A percentile compares a stretch with the other conserved stretches of the same genome.
phyloP scores from a whole-genome alignment of 1,140 invertebrate genomes.

The Aphidius gifuensis region DNA sequence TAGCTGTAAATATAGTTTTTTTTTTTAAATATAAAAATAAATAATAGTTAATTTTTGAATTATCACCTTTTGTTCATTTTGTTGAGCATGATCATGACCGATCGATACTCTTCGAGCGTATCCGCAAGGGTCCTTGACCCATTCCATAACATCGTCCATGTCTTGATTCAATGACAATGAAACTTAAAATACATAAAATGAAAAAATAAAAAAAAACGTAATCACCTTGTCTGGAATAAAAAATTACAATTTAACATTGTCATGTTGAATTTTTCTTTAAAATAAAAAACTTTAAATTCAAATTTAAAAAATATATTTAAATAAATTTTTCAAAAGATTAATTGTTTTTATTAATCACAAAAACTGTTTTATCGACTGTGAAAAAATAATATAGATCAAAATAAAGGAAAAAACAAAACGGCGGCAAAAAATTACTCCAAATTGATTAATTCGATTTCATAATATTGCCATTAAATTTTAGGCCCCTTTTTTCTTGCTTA shows the following conservation, averaged over 20 bases:
- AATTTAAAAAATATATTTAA: no score
- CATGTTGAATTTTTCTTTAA: no score
- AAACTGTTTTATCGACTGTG: no score
- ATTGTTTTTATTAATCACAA: no score
- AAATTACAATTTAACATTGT: not conserved
- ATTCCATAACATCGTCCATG: conserved; percentile 15
- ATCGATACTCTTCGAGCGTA: conserved; percentile 28
- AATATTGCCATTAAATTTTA: not conserved
- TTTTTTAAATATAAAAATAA: not conserved
- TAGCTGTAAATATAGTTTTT: no score
- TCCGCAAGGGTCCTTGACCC: conserved; percentile 30
- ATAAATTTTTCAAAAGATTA: no score
- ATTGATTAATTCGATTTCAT: not conserved
- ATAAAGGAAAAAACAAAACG: no score
- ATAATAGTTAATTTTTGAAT: not conserved
- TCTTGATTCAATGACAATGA: conserved; percentile 18
- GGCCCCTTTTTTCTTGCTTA: not conserved
- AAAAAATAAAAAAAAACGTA: conserved; percentile 14
- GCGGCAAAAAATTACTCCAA: no score
- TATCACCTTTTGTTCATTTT: conserved; percentile 4
- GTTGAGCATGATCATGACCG: conserved; percentile 22
- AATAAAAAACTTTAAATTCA: no score
- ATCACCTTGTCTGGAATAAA: conserved; percentile 7
- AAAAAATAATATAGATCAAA: no score
- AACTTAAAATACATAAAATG: conserved; percentile 10